Evolutionary conservation across 2,888 invertebrate genomes (phyloP).

Genomic region (Drosophila borealis): DNA sequence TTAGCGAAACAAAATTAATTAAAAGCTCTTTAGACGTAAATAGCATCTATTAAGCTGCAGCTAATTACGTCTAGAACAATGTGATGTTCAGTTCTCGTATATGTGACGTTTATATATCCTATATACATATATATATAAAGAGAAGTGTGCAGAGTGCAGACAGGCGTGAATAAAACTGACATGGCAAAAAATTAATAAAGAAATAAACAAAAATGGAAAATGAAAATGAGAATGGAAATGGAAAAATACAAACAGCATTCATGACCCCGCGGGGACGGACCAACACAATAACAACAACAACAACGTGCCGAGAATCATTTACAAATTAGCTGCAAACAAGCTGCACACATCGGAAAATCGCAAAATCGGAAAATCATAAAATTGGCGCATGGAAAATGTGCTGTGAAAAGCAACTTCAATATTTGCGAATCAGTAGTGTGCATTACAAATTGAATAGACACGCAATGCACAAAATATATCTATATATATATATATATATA

Average conservation of each 20-base stretch:
- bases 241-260: conserved; percentile 22
- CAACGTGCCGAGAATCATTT: conserved; percentile 58
- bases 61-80: background rate
- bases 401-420: conserved; percentile 19
- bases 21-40: too few relatives aligned
- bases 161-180: conserved; percentile 52
- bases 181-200: conserved; percentile 35
- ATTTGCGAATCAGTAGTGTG: conserved; percentile 21
- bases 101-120: too few relatives aligned
- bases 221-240: conserved; percentile 11
- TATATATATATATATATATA: background rate
- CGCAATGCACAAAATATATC: background rate
- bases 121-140: background rate
- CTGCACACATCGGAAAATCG: conserved; percentile 29
- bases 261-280: conserved; percentile 2
- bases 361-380: too few relatives aligned
- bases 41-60: background rate
- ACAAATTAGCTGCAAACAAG: conserved; percentile 65
- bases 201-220: conserved; percentile 8
- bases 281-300: conserved; percentile 12
- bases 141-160: conserved; percentile 13
- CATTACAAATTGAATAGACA: conserved; percentile 29
- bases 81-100: background rate
- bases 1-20: too few relatives aligned
- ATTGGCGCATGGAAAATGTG: conserved; percentile 8